Conservation (phyloP, 2,888 invertebrate genomes). For the Heliconius erato region DNA sequence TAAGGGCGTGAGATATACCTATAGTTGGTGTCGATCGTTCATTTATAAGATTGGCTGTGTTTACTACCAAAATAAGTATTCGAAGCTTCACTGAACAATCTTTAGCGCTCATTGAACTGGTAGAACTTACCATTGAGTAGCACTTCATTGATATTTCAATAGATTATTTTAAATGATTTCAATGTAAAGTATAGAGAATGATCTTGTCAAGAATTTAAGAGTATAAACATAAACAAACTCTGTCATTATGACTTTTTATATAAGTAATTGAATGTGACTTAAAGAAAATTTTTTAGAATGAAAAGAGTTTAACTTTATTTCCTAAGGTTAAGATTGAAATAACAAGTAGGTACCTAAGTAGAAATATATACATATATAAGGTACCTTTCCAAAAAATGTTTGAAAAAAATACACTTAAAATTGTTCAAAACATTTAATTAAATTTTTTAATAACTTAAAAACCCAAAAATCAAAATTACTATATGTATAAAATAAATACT, state of each 20-base stretch:
- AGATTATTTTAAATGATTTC: neutral
- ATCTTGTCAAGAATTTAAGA: neutral
- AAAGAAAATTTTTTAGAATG: neutral
- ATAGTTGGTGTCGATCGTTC: slow-evolving; percentile 65
- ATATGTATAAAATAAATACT: slow-evolving; percentile 84
- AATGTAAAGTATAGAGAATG: neutral
- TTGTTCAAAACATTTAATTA: slow-evolving; percentile 81
- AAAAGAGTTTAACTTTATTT: slow-evolving; percentile 13
- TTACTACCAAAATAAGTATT: slow-evolving; percentile 67
- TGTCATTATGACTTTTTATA: slow-evolving; percentile 8
- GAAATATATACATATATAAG: too few species aligned
- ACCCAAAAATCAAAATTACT: slow-evolving; percentile 81
- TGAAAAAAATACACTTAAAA: slow-evolving; percentile 38
- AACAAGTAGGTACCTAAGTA: neutral
- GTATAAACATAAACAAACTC: neutral
- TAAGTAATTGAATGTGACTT: neutral
- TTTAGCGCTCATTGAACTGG: slow-evolving; percentile 64
- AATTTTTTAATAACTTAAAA: slow-evolving; percentile 84
- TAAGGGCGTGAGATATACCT: slow-evolving; percentile 65
- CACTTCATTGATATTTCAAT: slow-evolving; percentile 58
- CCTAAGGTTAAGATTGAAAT: neutral
- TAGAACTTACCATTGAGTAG: slow-evolving; percentile 49
- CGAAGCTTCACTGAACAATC: slow-evolving; percentile 64
- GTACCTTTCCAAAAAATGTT: neutral
- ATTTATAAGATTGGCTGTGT: slow-evolving; percentile 71